Base-by-base conservation (phyloP, 2,888 invertebrate species). In the Andrena bicolor region DNA sequence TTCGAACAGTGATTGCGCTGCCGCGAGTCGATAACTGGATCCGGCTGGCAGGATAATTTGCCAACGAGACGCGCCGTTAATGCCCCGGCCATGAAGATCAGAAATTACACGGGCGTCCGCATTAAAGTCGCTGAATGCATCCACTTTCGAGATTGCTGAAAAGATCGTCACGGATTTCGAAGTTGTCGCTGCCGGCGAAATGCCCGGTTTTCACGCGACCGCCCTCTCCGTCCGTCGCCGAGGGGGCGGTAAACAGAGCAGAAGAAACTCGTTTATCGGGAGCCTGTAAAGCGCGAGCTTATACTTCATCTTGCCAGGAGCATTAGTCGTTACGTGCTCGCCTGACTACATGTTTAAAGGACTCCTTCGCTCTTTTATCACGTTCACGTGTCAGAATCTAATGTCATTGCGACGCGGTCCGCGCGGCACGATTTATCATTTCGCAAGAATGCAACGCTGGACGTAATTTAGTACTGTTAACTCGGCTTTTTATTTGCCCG, bases 261-360 rank as follows among this genome's bases (percentile, higher is more conserved):
- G 74, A 78, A 75, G 75, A 64, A 79, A 75, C 78, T 75, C 78
- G 68, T 78, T 78, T 78, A 63, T 78, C 75, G 74, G 41, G 49
- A 69, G 56, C 26, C 49, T 13, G 49, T 10, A 63, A 63, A 35
- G 63, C 64, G 23, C 56, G 20, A 48, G 48, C 49, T 68, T 68
- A 75, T 68, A 53, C 68, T 48, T 41, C 63, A 48, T 68, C 69
- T 69, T 35, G 20, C 35, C 35, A 58, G 64, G 13, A 20, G 69
- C 76, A 80, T 76, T 71, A 80, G 65, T 66, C 41, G 61, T 76
- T 76, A 76, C 76, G 76, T 76, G 70, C 64, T 71, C 65, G 35
- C 63, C 16, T 49, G 58, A 32, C 23, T 58, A 51, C 63, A 26
- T 13, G 35, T n/a, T 71, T 61, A 61, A 71, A 30, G 13, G 20